phyloP scores from a whole-genome alignment of 1,140 invertebrate genomes.

The Zaprionus vittiger region DNA sequence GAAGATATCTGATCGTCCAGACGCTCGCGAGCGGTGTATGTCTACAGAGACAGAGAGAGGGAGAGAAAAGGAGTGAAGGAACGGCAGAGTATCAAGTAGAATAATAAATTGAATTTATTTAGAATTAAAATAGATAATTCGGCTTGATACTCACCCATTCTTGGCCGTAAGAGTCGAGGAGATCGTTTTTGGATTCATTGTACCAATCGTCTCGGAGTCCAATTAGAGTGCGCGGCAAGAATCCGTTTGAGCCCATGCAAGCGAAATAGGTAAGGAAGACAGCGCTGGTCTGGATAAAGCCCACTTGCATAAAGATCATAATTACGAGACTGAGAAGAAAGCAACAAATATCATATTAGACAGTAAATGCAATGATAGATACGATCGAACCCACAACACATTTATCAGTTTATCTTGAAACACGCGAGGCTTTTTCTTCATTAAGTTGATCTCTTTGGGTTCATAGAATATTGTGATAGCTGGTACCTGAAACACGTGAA shows the following conservation, averaged over 20 bases:
- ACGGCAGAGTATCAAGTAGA: too few relatives aligned
- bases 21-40: not conserved
- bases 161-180: slow-evolving; percentile 58
- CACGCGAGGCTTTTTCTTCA: slow-evolving; percentile 52
- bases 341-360: not conserved
- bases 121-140: not conserved
- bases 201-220: slow-evolving; percentile 22
- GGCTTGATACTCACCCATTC: slow-evolving; percentile 50
- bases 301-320: slow-evolving; percentile 52
- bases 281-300: slow-evolving; percentile 46
- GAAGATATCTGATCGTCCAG: slow-evolving; percentile 26
- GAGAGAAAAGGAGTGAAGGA: not conserved
- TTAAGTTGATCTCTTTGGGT: slow-evolving; percentile 37
- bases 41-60: slow-evolving; percentile 24
- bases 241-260: slow-evolving; percentile 52
- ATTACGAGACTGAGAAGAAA: slow-evolving; percentile 40
- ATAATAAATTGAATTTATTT: too few relatives aligned
- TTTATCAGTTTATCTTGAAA: slow-evolving; percentile 46
- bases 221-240: slow-evolving; percentile 37
- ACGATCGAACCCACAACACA: not conserved
- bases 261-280: slow-evolving; percentile 48
- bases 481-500: slow-evolving; percentile 37
- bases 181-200: slow-evolving; percentile 30
- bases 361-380: not conserved
- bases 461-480: slow-evolving; percentile 43